These are phyloP conservation scores for Thalassoma bifasciatum DNA, from an alignment of 2,113 vertebrate species.

Conservation along the genomic window DNA sequence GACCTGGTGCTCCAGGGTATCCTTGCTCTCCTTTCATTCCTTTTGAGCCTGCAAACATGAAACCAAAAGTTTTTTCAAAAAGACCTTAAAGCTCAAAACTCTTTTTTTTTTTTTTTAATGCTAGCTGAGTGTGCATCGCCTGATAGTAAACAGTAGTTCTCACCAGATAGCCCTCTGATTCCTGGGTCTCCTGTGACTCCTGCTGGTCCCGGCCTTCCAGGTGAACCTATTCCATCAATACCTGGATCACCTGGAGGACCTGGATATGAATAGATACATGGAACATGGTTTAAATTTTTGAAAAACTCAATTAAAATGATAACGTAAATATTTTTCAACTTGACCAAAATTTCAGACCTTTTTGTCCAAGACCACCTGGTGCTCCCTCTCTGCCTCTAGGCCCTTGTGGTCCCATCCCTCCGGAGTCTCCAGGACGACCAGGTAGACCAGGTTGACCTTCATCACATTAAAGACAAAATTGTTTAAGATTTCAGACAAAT, in stretches of 20 bases:
- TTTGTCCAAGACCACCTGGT: constrained; percentile 51
- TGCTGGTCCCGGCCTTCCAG: constrained; percentile 48
- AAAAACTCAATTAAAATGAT: no score
- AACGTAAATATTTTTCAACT: neutral
- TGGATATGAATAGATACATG: constrained; percentile 26
- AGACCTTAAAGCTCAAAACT: neutral
- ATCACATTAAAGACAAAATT: no score
- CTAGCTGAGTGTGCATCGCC: neutral
- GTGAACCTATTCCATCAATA: constrained; percentile 11
- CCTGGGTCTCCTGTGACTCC: constrained; percentile 73
- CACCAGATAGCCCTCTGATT: constrained; percentile 78
- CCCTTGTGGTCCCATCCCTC: constrained; percentile 65
- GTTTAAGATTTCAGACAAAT: no score
- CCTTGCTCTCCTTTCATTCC: constrained; percentile 85
- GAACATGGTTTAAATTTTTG: neutral
- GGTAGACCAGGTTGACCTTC: constrained; percentile 55
- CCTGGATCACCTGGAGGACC: constrained; percentile 71
- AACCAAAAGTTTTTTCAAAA: neutral
- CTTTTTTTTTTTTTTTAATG: neutral
- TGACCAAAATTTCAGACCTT: constrained; percentile 56
- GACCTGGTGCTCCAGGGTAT: constrained; percentile 79
- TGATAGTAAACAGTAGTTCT: neutral
- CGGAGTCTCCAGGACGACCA: constrained; percentile 65
- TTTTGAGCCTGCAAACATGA: constrained; percentile 79
- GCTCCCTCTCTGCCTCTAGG: constrained; percentile 46